phyloP scores from a whole-genome alignment of 2,113 vertebrate genomes.

The Antechinus flavipes region DNA sequence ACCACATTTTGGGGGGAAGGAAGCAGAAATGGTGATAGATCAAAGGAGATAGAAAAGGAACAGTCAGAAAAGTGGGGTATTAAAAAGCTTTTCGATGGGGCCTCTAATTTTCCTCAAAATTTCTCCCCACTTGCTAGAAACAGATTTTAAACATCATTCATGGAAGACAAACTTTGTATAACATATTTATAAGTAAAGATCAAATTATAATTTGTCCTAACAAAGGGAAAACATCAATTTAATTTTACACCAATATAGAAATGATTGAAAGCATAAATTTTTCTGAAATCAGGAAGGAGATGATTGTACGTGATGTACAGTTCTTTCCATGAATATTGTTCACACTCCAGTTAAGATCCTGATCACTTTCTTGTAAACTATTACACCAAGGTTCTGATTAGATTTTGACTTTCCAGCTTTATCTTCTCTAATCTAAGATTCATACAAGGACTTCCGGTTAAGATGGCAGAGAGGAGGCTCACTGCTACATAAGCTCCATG shows the following conservation, averaged over 20 bases:
- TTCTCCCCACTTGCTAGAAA: not conserved
- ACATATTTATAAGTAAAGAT: not conserved
- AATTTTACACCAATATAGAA: not conserved
- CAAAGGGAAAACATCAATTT: not conserved
- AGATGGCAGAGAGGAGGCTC: too few species aligned
- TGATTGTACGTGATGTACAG: not conserved
- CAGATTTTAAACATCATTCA: not conserved
- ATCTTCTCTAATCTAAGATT: not conserved
- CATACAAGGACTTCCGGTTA: too few species aligned
- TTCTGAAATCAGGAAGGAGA: not conserved
- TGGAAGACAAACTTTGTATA: not conserved
- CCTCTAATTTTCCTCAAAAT: not conserved
- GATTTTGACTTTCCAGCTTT: not conserved
- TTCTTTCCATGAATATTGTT: not conserved
- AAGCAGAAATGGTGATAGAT: not conserved
- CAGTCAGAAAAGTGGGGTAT: not conserved
- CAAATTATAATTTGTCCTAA: not conserved
- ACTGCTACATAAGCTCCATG: too few species aligned
- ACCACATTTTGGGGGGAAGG: not conserved
- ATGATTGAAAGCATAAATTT: not conserved
- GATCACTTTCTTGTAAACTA: not conserved
- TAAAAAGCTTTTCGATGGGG: not conserved
- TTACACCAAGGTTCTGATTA: not conserved
- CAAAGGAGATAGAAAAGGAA: not conserved
- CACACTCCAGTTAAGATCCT: not conserved